Percentiles rank a stretch among this genome's conserved stretches.
Conservation (phyloP, 2,888 invertebrate genomes). For the Cryptocephalus moraei region DNA sequence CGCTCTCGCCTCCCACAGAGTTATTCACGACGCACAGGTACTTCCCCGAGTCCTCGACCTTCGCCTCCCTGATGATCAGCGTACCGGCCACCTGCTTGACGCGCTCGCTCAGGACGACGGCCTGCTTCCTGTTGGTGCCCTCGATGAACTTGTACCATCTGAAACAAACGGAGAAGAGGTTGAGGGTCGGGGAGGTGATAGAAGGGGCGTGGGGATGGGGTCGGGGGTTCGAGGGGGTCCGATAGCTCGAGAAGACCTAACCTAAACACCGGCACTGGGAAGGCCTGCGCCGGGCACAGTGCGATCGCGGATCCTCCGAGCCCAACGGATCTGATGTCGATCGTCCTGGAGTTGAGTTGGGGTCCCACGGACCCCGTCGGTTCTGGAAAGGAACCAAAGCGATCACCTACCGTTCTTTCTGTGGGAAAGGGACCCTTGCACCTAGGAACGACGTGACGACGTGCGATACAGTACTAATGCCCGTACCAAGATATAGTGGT, state of each 20-base stretch:
- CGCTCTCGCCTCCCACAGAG: constrained; percentile 87
- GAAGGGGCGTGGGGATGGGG: not conserved
- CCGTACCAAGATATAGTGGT: no score
- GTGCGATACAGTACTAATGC: no score
- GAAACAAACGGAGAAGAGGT: constrained; percentile 43
- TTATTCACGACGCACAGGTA: constrained; percentile 93
- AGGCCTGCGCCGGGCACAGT: constrained; percentile 65
- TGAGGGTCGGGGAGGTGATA: not conserved
- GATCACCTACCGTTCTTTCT: constrained; percentile 7
- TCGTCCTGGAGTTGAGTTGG: constrained; percentile 48
- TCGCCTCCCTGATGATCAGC: constrained; percentile 81
- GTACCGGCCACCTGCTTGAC: constrained; percentile 91
- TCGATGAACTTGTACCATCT: constrained; percentile 94
- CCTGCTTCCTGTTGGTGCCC: constrained; percentile 74
- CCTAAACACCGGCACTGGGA: constrained; percentile 67
- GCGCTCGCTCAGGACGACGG: constrained; percentile 81
- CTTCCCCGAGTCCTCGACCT: constrained; percentile 87
- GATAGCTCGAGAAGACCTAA: constrained; percentile 32
- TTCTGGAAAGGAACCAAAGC: constrained; percentile 37
- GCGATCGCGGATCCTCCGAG: constrained; percentile 41
- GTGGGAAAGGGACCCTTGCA: constrained; percentile 12
- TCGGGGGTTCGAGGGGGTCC: not conserved
- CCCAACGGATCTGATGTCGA: constrained; percentile 37
- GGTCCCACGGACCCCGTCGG: constrained; percentile 59
- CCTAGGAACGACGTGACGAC: no score